Base-by-base conservation (phyloP, 2,888 invertebrate species). In the Phalera bucephala region DNA sequence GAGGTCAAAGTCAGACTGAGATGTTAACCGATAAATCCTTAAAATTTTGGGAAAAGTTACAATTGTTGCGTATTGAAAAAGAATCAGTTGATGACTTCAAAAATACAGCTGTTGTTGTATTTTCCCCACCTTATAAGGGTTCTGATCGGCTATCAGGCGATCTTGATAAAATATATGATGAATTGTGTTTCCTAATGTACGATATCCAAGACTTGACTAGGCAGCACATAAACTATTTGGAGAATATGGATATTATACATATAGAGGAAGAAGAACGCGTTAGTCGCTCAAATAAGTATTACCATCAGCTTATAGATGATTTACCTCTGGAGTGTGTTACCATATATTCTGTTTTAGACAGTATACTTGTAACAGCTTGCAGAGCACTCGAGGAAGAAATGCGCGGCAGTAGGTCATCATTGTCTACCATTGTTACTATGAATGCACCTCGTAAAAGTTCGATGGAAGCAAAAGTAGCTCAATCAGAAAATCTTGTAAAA, bases 121-220 rank as follows among this genome's bases (percentile, higher is more conserved):
- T 83, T 63, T 53, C 72, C 10, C 89, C 89, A 6, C 85, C 88
- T 0, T 88, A 87, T 48, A 78, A 72, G 69, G 53, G 69, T 31
- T 29, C 56, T 0, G 75, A 80, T 12, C 56, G 45, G 8, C 61
- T 85, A 33, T 72, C 81, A 13, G 81, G 78, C 1, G 63, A 55
- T 40, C 58, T 79, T 22, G 80, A 80, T 49, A 80, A 80, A 51
- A 79, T 91, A 38, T 91, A 92, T 56, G 88, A 91, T 40, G 85
- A 87, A 45, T 43, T 91, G 15, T 90, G 90, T 51, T 88, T 64
- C 41, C 73, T 91, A 2, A 74, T 91, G 65, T 91, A 91, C 42
- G 91, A 91, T 56, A 65, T 91, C 25, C 87, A 91, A 58, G 91
- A 92, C 51, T 73, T 91, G 29, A 73, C 75, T 3, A 66, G 88